phyloP scores from a whole-genome alignment of 2,797 vertebrate genomes.

The Tangara arthus region DNA sequence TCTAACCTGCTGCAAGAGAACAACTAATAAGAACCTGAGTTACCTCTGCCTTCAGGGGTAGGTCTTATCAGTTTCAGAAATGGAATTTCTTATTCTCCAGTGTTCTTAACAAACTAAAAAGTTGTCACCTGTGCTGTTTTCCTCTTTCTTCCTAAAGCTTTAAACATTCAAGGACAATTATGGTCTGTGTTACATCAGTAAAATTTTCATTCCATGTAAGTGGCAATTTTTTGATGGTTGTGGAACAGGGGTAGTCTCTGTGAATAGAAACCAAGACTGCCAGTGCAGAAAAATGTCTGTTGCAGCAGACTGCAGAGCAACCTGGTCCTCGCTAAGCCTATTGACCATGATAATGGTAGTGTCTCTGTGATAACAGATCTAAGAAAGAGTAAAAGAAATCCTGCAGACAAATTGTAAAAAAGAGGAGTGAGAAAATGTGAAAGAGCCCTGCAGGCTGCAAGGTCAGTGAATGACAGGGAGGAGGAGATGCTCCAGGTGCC shows the following conservation, averaged over 20 bases:
- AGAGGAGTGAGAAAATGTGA: neutral
- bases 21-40: neutral
- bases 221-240: neutral
- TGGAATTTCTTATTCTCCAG: neutral
- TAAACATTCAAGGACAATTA: neutral
- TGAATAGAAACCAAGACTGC: neutral
- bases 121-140: neutral
- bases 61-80: neutral
- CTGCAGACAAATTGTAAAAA: fast-evolving
- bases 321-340: neutral
- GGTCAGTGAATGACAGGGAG: no score
- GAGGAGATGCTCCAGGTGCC: neutral
- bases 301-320: neutral
- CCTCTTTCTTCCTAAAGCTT: neutral
- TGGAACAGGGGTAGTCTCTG: fast-evolving
- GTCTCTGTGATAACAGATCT: neutral
- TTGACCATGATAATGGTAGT: fast-evolving
- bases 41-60: neutral
- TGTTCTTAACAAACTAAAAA: neutral
- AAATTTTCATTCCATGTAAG: neutral
- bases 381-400: neutral
- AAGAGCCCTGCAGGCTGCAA: neutral
- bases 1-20: neutral
- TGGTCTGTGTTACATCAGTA: neutral
- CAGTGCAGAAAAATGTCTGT: neutral